Percentiles rank a stretch among this genome's conserved stretches.
Evolutionary conservation across 1,140 invertebrate genomes (phyloP).

Genomic region (Drosophila biarmipes): DNA sequence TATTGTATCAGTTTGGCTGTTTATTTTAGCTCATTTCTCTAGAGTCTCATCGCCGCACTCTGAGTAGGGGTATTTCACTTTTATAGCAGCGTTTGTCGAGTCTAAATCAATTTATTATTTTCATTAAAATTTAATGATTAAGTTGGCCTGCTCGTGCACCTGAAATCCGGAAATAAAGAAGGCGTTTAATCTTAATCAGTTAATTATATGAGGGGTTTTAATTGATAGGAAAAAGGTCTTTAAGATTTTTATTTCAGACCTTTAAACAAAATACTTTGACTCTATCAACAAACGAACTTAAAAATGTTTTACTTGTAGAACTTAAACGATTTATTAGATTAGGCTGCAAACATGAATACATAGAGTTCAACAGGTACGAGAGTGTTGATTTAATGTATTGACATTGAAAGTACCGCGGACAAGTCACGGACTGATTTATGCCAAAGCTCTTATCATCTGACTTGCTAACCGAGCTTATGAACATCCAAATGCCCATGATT

Average conservation of each 20-base stretch:
- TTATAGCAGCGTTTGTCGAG: background rate
- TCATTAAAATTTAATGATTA: no score
- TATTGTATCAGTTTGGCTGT: constrained; percentile 12
- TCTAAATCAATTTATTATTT: no score
- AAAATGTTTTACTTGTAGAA: background rate
- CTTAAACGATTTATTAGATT: background rate
- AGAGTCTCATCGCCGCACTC: constrained; percentile 24
- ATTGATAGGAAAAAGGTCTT: no score
- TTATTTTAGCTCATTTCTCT: constrained; percentile 24
- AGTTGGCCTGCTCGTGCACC: no score
- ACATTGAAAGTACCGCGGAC: constrained; percentile 28
- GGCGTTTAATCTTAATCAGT: no score
- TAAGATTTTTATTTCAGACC: no score
- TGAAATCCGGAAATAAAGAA: no score
- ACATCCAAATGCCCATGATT: constrained; percentile 14
- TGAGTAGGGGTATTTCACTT: background rate
- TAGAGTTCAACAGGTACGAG: background rate
- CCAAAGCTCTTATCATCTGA: constrained; percentile 15
- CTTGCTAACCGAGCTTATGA: constrained; percentile 4
- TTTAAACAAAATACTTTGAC: no score
- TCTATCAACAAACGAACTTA: background rate
- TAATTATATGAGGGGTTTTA: no score
- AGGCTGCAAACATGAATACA: background rate
- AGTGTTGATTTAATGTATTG: constrained; percentile 18
- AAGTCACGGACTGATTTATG: constrained; percentile 8